Conservation (phyloP, 2,113 vertebrate genomes). For the Hiodon tergisus region DNA sequence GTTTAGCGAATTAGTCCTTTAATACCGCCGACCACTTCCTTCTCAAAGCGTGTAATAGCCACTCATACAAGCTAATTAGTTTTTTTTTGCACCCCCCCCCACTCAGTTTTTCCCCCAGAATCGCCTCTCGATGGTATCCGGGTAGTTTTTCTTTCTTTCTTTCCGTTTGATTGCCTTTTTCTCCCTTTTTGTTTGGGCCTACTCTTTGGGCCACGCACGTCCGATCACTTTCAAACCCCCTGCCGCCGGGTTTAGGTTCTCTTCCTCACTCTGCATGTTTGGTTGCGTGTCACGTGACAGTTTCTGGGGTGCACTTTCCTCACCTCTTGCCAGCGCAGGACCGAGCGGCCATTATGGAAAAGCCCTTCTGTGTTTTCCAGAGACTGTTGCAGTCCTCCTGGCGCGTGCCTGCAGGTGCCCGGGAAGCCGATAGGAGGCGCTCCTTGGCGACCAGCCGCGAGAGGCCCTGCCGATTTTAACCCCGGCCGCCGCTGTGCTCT, state of each 20-base stretch:
- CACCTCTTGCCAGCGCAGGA: too few relatives aligned
- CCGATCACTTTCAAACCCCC: slow-evolving; percentile 64
- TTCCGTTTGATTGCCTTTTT: slow-evolving; percentile 67
- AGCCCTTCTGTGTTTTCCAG: too few relatives aligned
- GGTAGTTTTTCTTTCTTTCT: slow-evolving; percentile 29
- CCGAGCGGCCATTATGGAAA: too few relatives aligned
- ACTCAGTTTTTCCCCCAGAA: slow-evolving; percentile 51
- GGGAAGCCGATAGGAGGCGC: too few relatives aligned
- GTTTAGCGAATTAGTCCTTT: slow-evolving; percentile 88
- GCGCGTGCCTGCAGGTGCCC: too few relatives aligned
- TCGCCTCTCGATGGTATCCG: slow-evolving; percentile 63
- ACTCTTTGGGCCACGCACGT: slow-evolving; percentile 61
- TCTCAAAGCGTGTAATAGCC: slow-evolving; percentile 87
- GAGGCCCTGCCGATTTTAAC: too few relatives aligned
- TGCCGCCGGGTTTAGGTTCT: slow-evolving; percentile 59
- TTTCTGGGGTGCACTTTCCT: too few relatives aligned
- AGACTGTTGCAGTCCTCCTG: too few relatives aligned
- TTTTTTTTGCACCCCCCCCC: slow-evolving; percentile 32
- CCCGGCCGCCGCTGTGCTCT: too few relatives aligned
- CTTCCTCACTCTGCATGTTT: slow-evolving; percentile 51
- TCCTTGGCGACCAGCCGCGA: too few relatives aligned
- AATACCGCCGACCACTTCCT: slow-evolving; percentile 83
- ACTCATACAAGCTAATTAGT: slow-evolving; percentile 93
- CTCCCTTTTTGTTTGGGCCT: slow-evolving; percentile 49
- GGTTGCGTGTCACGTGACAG: background rate